Conservation (phyloP, 2,888 invertebrate species). For the Campaea margaritaria region DNA sequence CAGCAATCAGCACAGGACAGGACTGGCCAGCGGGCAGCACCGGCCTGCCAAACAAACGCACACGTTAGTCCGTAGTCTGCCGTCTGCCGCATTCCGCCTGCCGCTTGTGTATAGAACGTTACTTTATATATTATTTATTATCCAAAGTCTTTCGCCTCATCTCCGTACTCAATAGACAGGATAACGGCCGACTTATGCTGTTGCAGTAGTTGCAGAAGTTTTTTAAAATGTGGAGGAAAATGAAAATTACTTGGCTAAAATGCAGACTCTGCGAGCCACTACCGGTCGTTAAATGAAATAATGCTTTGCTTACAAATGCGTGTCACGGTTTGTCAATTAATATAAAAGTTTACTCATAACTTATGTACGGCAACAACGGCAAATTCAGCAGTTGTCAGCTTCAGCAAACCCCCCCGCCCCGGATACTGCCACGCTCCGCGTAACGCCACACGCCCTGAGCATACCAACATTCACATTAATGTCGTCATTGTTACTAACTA, state of each 20-base stretch:
- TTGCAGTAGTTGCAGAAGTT: not conserved
- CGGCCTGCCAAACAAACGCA: slow-evolving; percentile 84
- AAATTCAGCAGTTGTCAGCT: slow-evolving; percentile 83
- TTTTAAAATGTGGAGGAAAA: not conserved
- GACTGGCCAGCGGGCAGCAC: slow-evolving; percentile 84
- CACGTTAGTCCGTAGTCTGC: slow-evolving; percentile 70
- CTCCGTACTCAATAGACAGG: not conserved
- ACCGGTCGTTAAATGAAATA: slow-evolving; percentile 34
- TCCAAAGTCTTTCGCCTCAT: slow-evolving; percentile 5
- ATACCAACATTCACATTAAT: slow-evolving; percentile 81
- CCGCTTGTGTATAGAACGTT: slow-evolving; percentile 32
- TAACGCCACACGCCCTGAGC: slow-evolving; percentile 82
- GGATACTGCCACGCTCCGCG: slow-evolving; percentile 79
- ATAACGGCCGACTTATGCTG: not conserved
- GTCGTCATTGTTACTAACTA: slow-evolving; percentile 49
- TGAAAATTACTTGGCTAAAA: slow-evolving; percentile 6
- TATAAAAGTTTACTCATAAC: slow-evolving; percentile 84
- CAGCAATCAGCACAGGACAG: slow-evolving; percentile 82
- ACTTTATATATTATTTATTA: slow-evolving; percentile 8
- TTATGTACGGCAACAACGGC: slow-evolving; percentile 83
- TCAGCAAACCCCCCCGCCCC: slow-evolving; percentile 78
- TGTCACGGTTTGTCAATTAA: slow-evolving; percentile 77
- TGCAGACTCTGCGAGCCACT: slow-evolving; percentile 28
- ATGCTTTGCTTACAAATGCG: slow-evolving; percentile 61
- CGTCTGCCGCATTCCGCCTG: slow-evolving; percentile 48